A percentile compares a stretch with the other conserved stretches of the same genome.
phyloP scores from a whole-genome alignment of 1,140 invertebrate genomes.

The Scaptodrosophila lebanonensis region DNA sequence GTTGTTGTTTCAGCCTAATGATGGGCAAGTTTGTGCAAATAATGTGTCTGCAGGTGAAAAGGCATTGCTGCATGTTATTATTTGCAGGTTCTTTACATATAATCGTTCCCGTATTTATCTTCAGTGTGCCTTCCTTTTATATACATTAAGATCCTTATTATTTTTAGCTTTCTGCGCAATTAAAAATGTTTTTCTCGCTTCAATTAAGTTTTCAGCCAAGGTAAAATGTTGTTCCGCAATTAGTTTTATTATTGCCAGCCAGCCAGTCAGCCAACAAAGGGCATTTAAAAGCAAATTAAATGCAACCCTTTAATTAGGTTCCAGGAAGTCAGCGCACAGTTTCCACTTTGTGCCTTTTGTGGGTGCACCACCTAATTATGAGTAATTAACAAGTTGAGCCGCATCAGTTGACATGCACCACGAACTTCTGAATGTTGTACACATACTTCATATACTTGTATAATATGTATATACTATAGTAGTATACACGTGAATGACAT shows the following conservation, averaged over 20 bases:
- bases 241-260: slow-evolving; percentile 48
- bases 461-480: background rate
- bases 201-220: slow-evolving; percentile 45
- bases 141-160: slow-evolving; percentile 24
- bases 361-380: slow-evolving; percentile 60
- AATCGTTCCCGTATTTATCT: no score
- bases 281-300: slow-evolving; percentile 36
- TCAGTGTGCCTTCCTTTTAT: no score
- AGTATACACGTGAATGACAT: background rate
- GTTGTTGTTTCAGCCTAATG: no score
- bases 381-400: slow-evolving; percentile 56
- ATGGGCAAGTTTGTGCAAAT: no score
- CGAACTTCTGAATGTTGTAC: slow-evolving; percentile 8
- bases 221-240: slow-evolving; percentile 55
- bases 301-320: slow-evolving; percentile 63
- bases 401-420: slow-evolving; percentile 30
- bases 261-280: slow-evolving; percentile 15
- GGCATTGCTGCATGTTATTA: slow-evolving; percentile 7
- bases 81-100: no score
- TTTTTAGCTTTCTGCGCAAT: slow-evolving; percentile 3
- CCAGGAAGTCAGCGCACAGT: slow-evolving; percentile 39
- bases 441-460: slow-evolving; percentile 23
- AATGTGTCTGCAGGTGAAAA: no score
- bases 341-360: slow-evolving; percentile 36
- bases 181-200: no score